Base-by-base conservation (phyloP, 2,797 vertebrate species). In the Peromyscus attwateri region DNA sequence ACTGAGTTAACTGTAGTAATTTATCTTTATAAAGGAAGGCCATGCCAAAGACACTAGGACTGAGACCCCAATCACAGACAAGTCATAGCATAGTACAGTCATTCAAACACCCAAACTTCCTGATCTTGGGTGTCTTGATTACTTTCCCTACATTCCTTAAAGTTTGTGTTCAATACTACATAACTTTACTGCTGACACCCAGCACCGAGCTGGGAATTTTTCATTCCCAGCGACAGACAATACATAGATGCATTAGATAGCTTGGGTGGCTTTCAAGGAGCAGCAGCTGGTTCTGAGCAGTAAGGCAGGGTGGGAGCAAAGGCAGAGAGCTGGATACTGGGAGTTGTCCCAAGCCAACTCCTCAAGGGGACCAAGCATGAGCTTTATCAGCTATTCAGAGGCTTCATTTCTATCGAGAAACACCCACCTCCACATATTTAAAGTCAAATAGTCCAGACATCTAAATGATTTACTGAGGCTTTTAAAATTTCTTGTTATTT, bases 1-100 rank as follows among this genome's bases (percentile, higher is more conserved):
- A 10, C 11, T 95, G 83, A 95, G 93, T 97, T 96, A 97, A 95
- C 94, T 94, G 0, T 62, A 95, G 96, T 93, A 89, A 77, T 97
- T 97, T 93, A 90, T 95, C 95, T 76, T 70, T 96, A 70, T 84
- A 97, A 95, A 97, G 52, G 89, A 94, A 64, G 93, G 95, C 84
- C n/a, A 55, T 94, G 96, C 97, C 88, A 93, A 97, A 98, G 92
- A 79, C 94, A 7, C 80, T 96, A 97, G 96, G 88, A 98, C 94
- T 97, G 97, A 98, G 80, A 96, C 97, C 96, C 92, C 0, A 27
- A 64, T 98, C 96, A 97, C 71, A 94, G 96, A 97, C 73, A 93
- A 96, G 75, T 85, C 96, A 79, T 94, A 94, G 91, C 95, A 82
- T 80, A 89, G 43, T 64, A 40, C 55, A 92, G 12, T 1, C 27